A percentile compares a stretch with the other conserved stretches of the same genome.
Conservation (phyloP, 1,140 invertebrate genomes). For the Dreissena polymorpha region DNA sequence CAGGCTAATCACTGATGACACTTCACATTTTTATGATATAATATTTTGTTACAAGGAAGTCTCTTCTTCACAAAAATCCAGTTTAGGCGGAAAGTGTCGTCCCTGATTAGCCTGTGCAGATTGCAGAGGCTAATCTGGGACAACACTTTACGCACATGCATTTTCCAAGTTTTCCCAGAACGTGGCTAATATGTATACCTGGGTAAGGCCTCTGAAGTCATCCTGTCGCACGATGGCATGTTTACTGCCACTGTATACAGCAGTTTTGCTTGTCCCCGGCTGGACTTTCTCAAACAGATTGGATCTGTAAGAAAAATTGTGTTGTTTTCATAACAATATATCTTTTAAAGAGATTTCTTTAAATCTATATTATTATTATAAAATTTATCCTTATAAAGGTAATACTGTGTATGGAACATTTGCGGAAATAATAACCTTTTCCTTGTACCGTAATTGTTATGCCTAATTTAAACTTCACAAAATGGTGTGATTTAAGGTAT, state of each 20-base stretch:
- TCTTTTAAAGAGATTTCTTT: not conserved
- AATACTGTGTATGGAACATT: not conserved
- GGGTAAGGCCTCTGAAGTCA: slow-evolving; percentile 50
- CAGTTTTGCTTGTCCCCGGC: slow-evolving; percentile 60
- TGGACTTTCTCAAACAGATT: slow-evolving; percentile 51
- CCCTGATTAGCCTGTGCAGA: too few relatives aligned
- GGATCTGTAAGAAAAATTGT: slow-evolving; percentile 46
- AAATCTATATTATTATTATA: not conserved
- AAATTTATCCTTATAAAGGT: not conserved
- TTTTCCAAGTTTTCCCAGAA: too few relatives aligned
- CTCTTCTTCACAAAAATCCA: too few relatives aligned
- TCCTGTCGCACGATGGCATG: slow-evolving; percentile 51
- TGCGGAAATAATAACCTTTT: not conserved
- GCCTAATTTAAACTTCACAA: not conserved
- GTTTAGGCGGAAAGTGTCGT: too few relatives aligned
- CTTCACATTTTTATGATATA: too few relatives aligned
- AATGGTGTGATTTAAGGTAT: not conserved
- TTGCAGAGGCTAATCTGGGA: too few relatives aligned
- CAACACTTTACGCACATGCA: too few relatives aligned
- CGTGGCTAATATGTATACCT: not conserved
- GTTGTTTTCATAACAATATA: not conserved
- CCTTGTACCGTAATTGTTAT: not conserved
- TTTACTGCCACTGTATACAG: slow-evolving; percentile 66
- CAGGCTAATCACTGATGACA: too few relatives aligned
- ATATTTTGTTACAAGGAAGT: too few relatives aligned